Evolutionary conservation across 2,888 invertebrate species (phyloP), one percentile per base, ranked within the genome.

Genomic region (Tipula vernalis): DNA sequence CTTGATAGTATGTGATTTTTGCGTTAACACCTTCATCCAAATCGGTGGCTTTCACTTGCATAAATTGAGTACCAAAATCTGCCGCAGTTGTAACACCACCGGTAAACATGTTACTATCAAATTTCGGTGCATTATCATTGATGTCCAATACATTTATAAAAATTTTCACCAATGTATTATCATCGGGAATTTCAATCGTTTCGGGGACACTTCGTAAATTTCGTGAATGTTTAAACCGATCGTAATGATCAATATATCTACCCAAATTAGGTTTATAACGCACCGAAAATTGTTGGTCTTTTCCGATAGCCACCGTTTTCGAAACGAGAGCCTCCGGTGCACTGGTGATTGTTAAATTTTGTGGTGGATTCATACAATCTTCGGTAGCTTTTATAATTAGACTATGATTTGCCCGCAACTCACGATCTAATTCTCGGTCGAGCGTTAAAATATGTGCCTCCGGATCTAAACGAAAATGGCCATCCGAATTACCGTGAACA

Each of bases 31-130:
- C 96, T 88, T 93, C 93, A 89, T 97, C 97, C n/a, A 93, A 91
- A 91, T 97, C 97, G 88, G 94, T 91, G 0, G 97, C 96, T 95
- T 96, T 95, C 0, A 98, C 93, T 88, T 94, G 93, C 96, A 98
- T 96, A 89, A 98, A 96, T 89, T 95, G 95, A 0, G 96, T 95
- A 0, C 98, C 98, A 90, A 98, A 98, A 90, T 97, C 96, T 0
- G 97, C 97, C 88, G 96, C 97, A 0, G 98, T 98, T 13, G 98
- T 98, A 0, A 99, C 96, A 0, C 98, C 98, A 0, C 98, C 98
- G 0, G 98, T 98, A 90, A 98, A 98, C 87, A 97, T 94, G 88
- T 94, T 94, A 87, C 94, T 95, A 3, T 94, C 92, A 90, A 98
- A 98, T 89, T 93, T 93, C 0, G 99, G 98, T 0, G 96, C 93